phyloP scores from a whole-genome alignment of 2,888 invertebrate genomes.

The Athalia circularis region DNA sequence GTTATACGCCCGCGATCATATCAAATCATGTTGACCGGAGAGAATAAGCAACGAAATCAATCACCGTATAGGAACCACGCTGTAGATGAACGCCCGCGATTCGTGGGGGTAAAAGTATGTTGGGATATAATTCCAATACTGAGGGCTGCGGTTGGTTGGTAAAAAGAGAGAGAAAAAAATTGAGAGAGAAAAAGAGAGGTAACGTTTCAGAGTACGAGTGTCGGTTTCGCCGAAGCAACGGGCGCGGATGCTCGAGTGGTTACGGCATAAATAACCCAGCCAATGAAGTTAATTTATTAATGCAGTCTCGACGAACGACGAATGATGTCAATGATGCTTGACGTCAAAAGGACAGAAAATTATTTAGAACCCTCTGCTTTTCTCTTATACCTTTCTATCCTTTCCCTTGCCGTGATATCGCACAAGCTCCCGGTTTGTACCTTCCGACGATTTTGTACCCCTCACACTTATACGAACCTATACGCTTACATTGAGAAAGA shows the following conservation, averaged over 20 bases:
- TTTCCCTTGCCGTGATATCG: neutral
- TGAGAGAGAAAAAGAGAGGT: conserved; percentile 24
- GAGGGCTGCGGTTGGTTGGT: too few relatives aligned
- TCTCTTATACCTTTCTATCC: neutral
- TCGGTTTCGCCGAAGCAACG: conserved; percentile 1
- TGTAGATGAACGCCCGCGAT: too few relatives aligned
- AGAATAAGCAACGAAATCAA: too few relatives aligned
- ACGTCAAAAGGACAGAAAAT: conserved; percentile 40
- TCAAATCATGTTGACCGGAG: too few relatives aligned
- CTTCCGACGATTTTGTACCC: neutral
- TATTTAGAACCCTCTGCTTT: conserved; percentile 1
- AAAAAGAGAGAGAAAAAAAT: neutral
- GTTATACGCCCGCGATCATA: too few relatives aligned
- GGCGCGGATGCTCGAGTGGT: conserved; percentile 15
- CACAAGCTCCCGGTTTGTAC: neutral
- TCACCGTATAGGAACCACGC: too few relatives aligned
- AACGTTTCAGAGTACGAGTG: conserved; percentile 14
- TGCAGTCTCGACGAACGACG: conserved; percentile 20
- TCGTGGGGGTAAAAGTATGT: too few relatives aligned
- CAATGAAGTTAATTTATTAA: conserved; percentile 40
- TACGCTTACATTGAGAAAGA: too few relatives aligned
- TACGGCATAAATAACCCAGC: conserved; percentile 30
- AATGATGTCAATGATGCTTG: conserved; percentile 38
- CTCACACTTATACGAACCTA: neutral
- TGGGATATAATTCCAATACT: too few relatives aligned